phyloP scores from a whole-genome alignment of 1,140 invertebrate species.

The Tetragnatha versicolor region DNA sequence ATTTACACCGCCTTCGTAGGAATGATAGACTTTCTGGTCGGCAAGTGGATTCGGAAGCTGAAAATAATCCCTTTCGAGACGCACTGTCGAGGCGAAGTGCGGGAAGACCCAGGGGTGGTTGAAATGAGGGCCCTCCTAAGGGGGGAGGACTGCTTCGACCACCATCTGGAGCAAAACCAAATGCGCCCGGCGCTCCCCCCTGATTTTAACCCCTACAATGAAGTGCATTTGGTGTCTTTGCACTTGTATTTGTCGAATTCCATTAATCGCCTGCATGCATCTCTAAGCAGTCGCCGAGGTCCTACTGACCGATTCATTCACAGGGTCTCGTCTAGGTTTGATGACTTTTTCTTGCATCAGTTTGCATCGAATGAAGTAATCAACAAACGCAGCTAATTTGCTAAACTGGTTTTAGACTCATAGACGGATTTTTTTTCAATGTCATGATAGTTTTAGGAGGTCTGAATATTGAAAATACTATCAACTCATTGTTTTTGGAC shows the following conservation, averaged over 20 bases:
- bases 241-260: not conserved
- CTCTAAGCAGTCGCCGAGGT: not conserved
- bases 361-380: not conserved
- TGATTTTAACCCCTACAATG: not conserved
- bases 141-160: not conserved
- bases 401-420: not conserved
- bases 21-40: not conserved
- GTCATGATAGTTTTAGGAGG: not conserved
- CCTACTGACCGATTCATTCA: not conserved
- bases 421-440: not conserved
- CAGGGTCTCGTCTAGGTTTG: not conserved
- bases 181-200: not conserved
- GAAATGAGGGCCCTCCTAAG: constrained; percentile 20
- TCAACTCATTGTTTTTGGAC: not conserved
- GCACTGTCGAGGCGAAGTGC: not conserved
- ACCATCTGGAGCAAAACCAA: constrained; percentile 6
- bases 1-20: not conserved
- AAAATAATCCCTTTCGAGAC: not conserved
- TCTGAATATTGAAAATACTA: not conserved
- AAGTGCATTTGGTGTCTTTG: not conserved
- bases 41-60: not conserved
- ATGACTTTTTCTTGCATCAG: not conserved
- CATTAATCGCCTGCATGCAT: not conserved
- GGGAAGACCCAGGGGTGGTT: constrained; percentile 10
- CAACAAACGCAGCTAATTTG: not conserved